A percentile compares a stretch with the other conserved stretches of the same genome.
Evolutionary conservation across 2,113 vertebrate genomes (phyloP).

Genomic region (Psammodynastes pulverulentus): DNA sequence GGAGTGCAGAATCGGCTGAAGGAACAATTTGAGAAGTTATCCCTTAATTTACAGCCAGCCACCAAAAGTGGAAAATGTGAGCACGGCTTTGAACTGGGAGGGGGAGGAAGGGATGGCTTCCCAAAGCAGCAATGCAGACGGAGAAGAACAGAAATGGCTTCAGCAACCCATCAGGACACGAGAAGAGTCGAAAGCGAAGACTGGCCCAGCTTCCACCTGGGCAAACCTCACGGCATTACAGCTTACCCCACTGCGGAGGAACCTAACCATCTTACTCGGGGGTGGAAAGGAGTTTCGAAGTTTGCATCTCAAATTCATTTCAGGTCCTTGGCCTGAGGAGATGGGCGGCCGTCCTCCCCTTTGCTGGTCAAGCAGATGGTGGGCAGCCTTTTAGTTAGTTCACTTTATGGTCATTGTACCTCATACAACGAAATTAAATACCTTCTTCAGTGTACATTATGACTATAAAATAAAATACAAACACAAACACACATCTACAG

Average conservation of each 20-base stretch:
- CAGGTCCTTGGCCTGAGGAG: not conserved
- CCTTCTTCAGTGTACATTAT: too few species aligned
- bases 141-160: conserved; percentile 20
- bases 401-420: too few species aligned
- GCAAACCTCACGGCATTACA: too few species aligned
- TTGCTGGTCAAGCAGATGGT: not conserved
- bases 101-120: not conserved
- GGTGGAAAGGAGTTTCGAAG: too few species aligned
- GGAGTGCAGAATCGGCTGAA: conserved; percentile 51
- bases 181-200: rapidly evolving
- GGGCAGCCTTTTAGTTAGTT: not conserved
- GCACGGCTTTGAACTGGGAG: conserved; percentile 32
- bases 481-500: too few species aligned
- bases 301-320: too few species aligned
- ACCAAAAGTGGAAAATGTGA: conserved; percentile 33
- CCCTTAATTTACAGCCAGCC: conserved; percentile 66
- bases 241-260: too few species aligned
- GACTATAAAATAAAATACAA: too few species aligned
- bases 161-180: not conserved
- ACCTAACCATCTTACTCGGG: too few species aligned
- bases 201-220: conserved; percentile 27
- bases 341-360: not conserved
- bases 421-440: too few species aligned
- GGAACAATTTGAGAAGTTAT: conserved; percentile 62
- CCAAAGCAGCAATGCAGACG: too few species aligned